Percentiles rank a stretch among this genome's conserved stretches.
phyloP scores from a whole-genome alignment of 1,140 invertebrate species.

The Cydia strobilella region DNA sequence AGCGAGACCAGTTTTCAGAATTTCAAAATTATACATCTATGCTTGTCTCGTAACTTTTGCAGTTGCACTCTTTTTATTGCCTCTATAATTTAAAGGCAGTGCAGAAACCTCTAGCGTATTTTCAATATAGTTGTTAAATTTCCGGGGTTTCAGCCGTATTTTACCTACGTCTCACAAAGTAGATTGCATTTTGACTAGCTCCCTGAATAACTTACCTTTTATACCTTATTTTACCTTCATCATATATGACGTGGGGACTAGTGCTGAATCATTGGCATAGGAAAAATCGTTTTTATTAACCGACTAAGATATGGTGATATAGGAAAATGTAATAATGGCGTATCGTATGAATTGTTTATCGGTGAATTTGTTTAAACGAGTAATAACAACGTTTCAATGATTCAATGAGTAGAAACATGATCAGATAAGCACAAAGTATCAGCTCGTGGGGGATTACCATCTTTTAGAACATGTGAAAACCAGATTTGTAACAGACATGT shows the following conservation, averaged over 20 bases:
- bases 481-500: neutral
- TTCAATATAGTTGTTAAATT: slow-evolving; percentile 25
- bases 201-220: slow-evolving; percentile 20
- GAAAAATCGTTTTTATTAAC: neutral
- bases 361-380: neutral
- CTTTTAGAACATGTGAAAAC: neutral
- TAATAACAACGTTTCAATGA: too few relatives aligned
- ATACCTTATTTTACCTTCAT: slow-evolving; percentile 30
- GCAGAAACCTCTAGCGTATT: slow-evolving; percentile 13
- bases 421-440: too few relatives aligned
- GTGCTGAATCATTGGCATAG: slow-evolving; percentile 20
- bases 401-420: too few relatives aligned
- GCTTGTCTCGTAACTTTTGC: neutral
- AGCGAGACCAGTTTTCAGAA: neutral
- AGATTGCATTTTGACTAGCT: slow-evolving; percentile 30
- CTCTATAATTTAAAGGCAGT: slow-evolving; percentile 9
- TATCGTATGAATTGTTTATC: neutral
- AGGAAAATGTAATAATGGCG: neutral
- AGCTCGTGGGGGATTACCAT: too few relatives aligned
- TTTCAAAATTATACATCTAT: neutral
- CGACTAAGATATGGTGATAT: neutral
- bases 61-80: neutral
- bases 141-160: slow-evolving; percentile 4
- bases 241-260: neutral
- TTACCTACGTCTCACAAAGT: slow-evolving; percentile 14